Evolutionary conservation across 2,888 invertebrate species (phyloP).

Genomic region (Desoria tigrina): DNA sequence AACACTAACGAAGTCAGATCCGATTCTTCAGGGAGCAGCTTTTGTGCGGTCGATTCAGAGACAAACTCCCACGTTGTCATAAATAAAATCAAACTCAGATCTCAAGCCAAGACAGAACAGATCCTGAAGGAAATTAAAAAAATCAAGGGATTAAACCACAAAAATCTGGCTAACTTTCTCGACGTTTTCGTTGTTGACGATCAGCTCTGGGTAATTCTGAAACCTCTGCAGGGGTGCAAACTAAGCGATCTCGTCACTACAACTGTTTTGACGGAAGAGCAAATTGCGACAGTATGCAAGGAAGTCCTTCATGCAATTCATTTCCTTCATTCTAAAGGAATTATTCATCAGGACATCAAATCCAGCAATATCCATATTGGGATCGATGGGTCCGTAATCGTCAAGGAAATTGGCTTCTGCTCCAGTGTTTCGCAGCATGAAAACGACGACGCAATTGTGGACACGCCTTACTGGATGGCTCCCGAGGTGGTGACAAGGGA

Average conservation of each 20-base stretch:
- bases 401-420: conserved; percentile 97
- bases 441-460: conserved; percentile 95
- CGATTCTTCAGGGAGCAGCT: conserved; percentile 85
- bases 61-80: conserved; percentile 81
- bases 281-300: conserved; percentile 91
- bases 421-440: conserved; percentile 93
- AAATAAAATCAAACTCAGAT: conserved; percentile 91
- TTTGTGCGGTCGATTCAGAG: conserved; percentile 78
- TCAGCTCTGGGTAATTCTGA: conserved; percentile 94
- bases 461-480: conserved; percentile 90
- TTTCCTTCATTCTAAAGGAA: conserved; percentile 84
- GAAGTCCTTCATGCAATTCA: conserved; percentile 85
- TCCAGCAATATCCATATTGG: conserved; percentile 95
- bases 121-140: conserved; percentile 93
- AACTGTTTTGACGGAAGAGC: conserved; percentile 93
- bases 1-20: conserved; percentile 59
- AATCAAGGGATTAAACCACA: conserved; percentile 86
- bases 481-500: conserved; percentile 64
- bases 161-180: conserved; percentile 91
- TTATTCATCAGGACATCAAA: conserved; percentile 93
- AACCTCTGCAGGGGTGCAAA: conserved; percentile 90
- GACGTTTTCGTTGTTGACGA: conserved; percentile 89
- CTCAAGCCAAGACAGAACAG: conserved; percentile 93
- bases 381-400: conserved; percentile 87
- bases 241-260: conserved; percentile 90